Evolutionary conservation across 2,888 invertebrate genomes (phyloP).

Genomic region (Cerceris ruficornis): DNA sequence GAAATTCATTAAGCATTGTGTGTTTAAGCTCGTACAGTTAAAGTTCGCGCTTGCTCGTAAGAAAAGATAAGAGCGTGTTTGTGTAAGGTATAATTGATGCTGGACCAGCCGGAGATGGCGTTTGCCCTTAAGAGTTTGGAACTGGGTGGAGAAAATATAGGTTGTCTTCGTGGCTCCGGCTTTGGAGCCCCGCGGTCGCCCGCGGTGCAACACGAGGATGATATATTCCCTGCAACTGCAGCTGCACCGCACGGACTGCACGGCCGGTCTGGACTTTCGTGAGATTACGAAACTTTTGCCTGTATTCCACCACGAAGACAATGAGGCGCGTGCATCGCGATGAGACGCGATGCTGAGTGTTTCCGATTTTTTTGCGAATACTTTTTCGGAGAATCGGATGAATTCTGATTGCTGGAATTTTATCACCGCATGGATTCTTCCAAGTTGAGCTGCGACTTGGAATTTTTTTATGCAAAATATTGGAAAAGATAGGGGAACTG

Average conservation of each 20-base stretch:
- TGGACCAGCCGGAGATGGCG: conserved; percentile 67
- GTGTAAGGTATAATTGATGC: conserved; percentile 80
- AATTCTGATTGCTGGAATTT: too few species aligned
- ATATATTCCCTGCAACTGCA: conserved; percentile 80
- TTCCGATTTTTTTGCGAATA: not conserved
- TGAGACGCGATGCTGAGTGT: conserved; percentile 15
- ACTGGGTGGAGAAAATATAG: conserved; percentile 81
- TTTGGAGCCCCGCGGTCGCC: conserved; percentile 76
- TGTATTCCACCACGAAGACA: conserved; percentile 45
- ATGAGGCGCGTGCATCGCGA: conserved; percentile 42
- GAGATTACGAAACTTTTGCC: conserved; percentile 60
- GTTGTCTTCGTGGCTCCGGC: conserved; percentile 78
- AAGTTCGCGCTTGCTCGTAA: conserved; percentile 45
- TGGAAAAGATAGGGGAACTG: too few species aligned
- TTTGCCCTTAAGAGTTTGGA: conserved; percentile 76
- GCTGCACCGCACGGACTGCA: conserved; percentile 68
- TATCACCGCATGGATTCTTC: too few species aligned
- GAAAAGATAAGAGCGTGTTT: conserved; percentile 76
- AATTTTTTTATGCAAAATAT: too few species aligned
- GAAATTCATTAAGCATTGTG: conserved; percentile 11
- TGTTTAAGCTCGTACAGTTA: conserved; percentile 8
- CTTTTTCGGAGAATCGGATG: too few species aligned
- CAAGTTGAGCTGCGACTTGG: too few species aligned
- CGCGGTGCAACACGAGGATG: conserved; percentile 81
- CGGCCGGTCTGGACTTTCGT: conserved; percentile 56